These are phyloP conservation scores for Gryllus bimaculatus DNA, from an alignment of 1,140 invertebrate species.

Conservation along the genomic window DNA sequence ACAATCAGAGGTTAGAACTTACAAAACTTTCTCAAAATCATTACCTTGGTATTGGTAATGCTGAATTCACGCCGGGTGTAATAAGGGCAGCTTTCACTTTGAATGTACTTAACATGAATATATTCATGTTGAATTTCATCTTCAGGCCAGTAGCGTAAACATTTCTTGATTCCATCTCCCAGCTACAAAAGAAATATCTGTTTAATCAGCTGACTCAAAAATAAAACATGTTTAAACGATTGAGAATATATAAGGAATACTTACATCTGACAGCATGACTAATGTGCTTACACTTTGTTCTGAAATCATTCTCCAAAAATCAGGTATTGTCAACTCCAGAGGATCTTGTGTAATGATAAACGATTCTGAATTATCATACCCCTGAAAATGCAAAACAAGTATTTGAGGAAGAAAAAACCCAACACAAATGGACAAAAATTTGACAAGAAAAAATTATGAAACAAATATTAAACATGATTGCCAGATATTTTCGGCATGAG, in stretches of 20 bases:
- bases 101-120: slow-evolving; percentile 74
- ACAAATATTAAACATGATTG: no score
- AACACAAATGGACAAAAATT: neutral
- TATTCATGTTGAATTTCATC: slow-evolving; percentile 73
- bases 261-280: slow-evolving; percentile 88
- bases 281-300: slow-evolving; percentile 85
- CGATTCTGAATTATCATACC: slow-evolving; percentile 85
- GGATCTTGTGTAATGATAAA: slow-evolving; percentile 96
- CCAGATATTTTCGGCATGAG: no score
- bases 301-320: slow-evolving; percentile 95
- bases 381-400: slow-evolving; percentile 31
- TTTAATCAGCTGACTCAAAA: no score
- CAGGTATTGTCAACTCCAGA: slow-evolving; percentile 72
- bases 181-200: slow-evolving; percentile 37
- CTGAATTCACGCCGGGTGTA: slow-evolving; percentile 74
- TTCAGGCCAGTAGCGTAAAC: slow-evolving; percentile 86
- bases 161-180: slow-evolving; percentile 61
- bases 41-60: slow-evolving; percentile 67
- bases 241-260: slow-evolving; percentile 33
- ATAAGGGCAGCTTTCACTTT: slow-evolving; percentile 78
- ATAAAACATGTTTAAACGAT: no score
- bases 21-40: slow-evolving; percentile 16
- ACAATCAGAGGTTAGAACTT: no score
- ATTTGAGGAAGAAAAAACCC: neutral
- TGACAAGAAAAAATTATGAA: no score